Conservation (phyloP, 2,888 invertebrate species). For the Cheilosia variabilis region DNA sequence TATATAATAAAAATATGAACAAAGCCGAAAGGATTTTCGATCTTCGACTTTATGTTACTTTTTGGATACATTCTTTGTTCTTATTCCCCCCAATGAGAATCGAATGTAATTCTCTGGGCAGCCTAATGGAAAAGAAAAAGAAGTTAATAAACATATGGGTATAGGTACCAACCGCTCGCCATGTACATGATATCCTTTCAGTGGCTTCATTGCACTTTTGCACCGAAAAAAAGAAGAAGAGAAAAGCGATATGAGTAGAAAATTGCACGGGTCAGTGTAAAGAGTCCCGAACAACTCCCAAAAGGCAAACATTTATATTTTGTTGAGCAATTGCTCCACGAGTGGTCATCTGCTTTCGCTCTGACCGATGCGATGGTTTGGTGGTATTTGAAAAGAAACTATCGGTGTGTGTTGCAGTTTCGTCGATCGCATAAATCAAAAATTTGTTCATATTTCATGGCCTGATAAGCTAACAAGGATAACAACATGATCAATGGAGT, state of each 20-base stretch:
- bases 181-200: slow-evolving; percentile 37
- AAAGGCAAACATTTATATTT: slow-evolving; percentile 70
- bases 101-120: slow-evolving; percentile 24
- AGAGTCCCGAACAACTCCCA: slow-evolving; percentile 49
- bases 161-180: neutral
- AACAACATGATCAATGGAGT: slow-evolving; percentile 75
- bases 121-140: slow-evolving; percentile 25
- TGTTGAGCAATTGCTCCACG: slow-evolving; percentile 68
- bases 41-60: slow-evolving; percentile 33
- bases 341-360: slow-evolving; percentile 31
- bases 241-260: slow-evolving; percentile 44
- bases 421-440: slow-evolving; percentile 70
- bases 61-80: slow-evolving; percentile 35
- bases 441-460: slow-evolving; percentile 75
- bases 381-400: slow-evolving; percentile 2
- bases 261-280: slow-evolving; percentile 32
- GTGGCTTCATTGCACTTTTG: slow-evolving; percentile 47
- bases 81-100: slow-evolving; percentile 8
- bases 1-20: slow-evolving; percentile 31
- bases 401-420: slow-evolving; percentile 25
- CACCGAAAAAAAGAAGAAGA: slow-evolving; percentile 5
- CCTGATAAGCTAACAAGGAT: slow-evolving; percentile 75
- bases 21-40: slow-evolving; percentile 68
- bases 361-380: neutral
- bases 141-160: slow-evolving; percentile 41